Base-by-base conservation (phyloP, 2,888 invertebrate species). In the Polydrusus tereticollis region DNA sequence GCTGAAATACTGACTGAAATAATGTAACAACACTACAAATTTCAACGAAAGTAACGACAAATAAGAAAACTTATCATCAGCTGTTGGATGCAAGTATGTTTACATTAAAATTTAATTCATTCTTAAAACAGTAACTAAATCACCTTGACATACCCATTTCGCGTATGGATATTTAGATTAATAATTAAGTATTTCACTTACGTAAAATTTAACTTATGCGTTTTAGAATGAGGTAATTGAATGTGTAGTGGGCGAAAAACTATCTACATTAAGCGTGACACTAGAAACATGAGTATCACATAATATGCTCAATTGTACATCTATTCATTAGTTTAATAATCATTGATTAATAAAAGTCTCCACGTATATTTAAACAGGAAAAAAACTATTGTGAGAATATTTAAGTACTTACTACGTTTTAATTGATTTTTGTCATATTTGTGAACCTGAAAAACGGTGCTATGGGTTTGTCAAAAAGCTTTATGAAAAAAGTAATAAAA, bases 111-210 rank as follows among this genome's bases (percentile, higher is more conserved):
- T 55, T 29, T 33, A 29, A 55, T 29, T 55, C 16, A 29, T 55
- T 55, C 29, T 55, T 10, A 55, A 55, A 55, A 29, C 29, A 29
- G 14, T 47, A 55, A 55, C 29, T 18, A 29, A 55, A 29, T 55
- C 52, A 55, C 52, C 52, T 55, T 55, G 52, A 55, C 52, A 55
- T 55, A 55, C 52, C 52, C 52, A 29, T 29, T 55, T 55, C 3
- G 52, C 52, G 16, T 55, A 55, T 55, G 52, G 8, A 14, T 29
- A 29, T 55, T 55, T 6, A 55, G 14, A 55, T 55, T 29, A 29
- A n/a, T 41, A 41, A 41, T 18, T 50, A 50, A 23, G 23, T 55
- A 29, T 29, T 29, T 26, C 4, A 29, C 29, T 55, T 55, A 55
- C 29, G 18, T 55, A 55, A 29, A 33, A 33, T 55, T 55, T 55